phyloP scores from a whole-genome alignment of 2,113 vertebrate species.

The Melanerpes formicivorus region DNA sequence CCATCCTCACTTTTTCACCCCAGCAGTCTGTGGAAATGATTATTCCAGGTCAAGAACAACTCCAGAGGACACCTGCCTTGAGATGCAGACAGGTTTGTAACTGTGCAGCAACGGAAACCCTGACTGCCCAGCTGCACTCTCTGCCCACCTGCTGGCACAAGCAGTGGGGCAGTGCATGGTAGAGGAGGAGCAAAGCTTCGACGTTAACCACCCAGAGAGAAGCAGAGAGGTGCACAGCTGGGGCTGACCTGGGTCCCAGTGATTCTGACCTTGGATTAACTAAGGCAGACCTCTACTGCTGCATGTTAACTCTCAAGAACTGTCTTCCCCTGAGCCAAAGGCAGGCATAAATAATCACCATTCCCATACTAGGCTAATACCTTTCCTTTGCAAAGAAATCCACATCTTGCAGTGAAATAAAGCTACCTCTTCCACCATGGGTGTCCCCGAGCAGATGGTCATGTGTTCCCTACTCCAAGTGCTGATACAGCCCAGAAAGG shows the following conservation, averaged over 20 bases:
- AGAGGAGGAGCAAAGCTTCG: neutral
- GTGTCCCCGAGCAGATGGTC: conserved; percentile 18
- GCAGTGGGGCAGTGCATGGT: neutral
- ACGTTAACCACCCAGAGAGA: rapidly evolving
- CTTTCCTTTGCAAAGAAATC: neutral
- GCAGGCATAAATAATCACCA: neutral
- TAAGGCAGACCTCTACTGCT: neutral
- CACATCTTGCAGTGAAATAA: rapidly evolving
- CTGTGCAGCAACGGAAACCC: neutral
- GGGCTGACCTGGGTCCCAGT: neutral
- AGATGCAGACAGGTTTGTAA: neutral
- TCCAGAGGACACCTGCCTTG: neutral
- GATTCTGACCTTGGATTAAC: neutral
- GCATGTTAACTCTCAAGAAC: neutral
- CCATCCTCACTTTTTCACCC: neutral
- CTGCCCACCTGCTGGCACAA: rapidly evolving
- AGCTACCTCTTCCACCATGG: neutral
- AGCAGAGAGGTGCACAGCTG: neutral
- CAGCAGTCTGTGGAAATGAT: neutral
- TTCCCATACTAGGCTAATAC: neutral
- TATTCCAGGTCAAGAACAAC: neutral
- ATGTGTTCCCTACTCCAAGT: neutral
- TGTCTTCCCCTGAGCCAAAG: neutral
- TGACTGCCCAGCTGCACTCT: neutral
- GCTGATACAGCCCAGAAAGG: conserved; percentile 47